These are phyloP conservation scores for Adineta ricciae DNA, from an alignment of 2,888 invertebrate species.

Conservation along the genomic window DNA sequence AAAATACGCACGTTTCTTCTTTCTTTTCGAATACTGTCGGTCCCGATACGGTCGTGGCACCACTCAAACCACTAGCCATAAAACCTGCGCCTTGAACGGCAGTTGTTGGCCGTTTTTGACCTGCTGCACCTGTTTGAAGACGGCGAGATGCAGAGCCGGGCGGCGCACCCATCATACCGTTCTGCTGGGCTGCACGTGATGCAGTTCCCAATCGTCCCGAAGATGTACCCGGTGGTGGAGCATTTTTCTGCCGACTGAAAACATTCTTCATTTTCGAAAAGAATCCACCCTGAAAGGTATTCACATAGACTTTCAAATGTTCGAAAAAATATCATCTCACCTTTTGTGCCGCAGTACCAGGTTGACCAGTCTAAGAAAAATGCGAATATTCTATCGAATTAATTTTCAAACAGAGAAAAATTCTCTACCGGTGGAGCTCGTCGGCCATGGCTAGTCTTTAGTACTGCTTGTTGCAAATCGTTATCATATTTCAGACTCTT, in stretches of 20 bases:
- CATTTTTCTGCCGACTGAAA: conserved; percentile 35
- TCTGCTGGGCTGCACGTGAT: conserved; percentile 37
- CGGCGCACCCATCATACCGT: conserved; percentile 38
- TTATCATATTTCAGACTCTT: conserved; percentile 64
- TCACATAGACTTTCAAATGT: neutral
- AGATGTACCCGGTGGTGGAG: neutral
- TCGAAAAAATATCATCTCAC: neutral
- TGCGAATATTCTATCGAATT: neutral
- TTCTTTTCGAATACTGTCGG: conserved; percentile 61
- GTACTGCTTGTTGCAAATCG: conserved; percentile 65
- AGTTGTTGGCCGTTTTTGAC: conserved; percentile 71
- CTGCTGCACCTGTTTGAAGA: conserved; percentile 33
- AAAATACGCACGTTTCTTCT: conserved; percentile 54
- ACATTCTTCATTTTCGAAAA: conserved; percentile 36
- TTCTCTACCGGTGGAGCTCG: conserved; percentile 59
- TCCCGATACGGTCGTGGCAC: conserved; percentile 51
- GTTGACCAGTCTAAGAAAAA: conserved; percentile 34
- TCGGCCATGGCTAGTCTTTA: conserved; percentile 63
- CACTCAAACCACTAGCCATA: conserved; percentile 59
- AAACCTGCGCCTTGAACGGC: conserved; percentile 92
- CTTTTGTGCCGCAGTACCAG: conserved; percentile 36
- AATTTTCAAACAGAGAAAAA: no score
- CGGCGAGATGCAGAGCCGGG: conserved; percentile 36
- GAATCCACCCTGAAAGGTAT: conserved; percentile 37
- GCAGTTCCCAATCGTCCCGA: conserved; percentile 37